Evolutionary conservation across 1,140 invertebrate species (phyloP).

Genomic region (Neodiprion virginianus): DNA sequence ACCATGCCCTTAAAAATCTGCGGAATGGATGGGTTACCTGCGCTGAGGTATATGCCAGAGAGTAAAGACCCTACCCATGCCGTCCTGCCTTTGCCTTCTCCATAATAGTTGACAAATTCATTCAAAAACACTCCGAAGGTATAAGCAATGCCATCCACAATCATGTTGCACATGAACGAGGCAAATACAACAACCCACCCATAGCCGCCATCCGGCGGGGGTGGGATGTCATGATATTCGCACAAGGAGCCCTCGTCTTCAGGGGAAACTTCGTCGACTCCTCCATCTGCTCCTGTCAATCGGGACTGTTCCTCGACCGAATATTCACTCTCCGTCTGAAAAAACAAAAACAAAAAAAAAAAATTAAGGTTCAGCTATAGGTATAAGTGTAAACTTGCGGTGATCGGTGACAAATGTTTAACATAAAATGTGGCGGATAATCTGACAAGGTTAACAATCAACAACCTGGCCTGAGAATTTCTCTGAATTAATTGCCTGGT

Average conservation of each 20-base stretch:
- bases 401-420: too few relatives aligned
- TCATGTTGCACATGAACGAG: slow-evolving; percentile 97
- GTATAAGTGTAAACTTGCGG: neutral
- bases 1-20: too few relatives aligned
- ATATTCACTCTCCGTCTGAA: slow-evolving; percentile 86
- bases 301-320: slow-evolving; percentile 80
- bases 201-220: slow-evolving; percentile 86
- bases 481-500: too few relatives aligned
- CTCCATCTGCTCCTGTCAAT: slow-evolving; percentile 65
- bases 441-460: too few relatives aligned
- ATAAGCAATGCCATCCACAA: slow-evolving; percentile 97
- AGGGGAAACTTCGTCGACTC: slow-evolving; percentile 65
- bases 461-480: too few relatives aligned
- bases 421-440: too few relatives aligned
- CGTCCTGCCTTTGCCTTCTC: slow-evolving; percentile 84
- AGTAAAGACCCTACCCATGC: slow-evolving; percentile 95
- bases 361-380: neutral
- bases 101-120: slow-evolving; percentile 82
- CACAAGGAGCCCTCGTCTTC: slow-evolving; percentile 77
- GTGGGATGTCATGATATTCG: slow-evolving; percentile 79
- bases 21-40: slow-evolving; percentile 66
- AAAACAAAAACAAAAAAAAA: slow-evolving; percentile 42
- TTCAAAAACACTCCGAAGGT: slow-evolving; percentile 90
- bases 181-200: slow-evolving; percentile 94
- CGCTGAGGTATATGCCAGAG: slow-evolving; percentile 91